Conservation (phyloP, 2,113 vertebrate genomes). For the Ictalurus furcatus region DNA sequence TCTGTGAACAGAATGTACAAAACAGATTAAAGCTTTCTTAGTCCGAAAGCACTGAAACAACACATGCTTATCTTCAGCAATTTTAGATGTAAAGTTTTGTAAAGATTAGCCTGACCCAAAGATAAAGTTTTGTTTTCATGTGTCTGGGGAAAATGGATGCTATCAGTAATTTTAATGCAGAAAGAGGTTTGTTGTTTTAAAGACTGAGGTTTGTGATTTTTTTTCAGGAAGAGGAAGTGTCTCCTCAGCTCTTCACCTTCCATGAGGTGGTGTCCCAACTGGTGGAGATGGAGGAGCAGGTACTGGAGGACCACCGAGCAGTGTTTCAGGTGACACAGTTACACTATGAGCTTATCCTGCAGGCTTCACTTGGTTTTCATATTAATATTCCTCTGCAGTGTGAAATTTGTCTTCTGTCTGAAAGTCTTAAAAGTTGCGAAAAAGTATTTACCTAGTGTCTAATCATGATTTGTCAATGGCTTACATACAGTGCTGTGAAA, state of each 20-base stretch:
- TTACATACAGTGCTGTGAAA: not conserved
- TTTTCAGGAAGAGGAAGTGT: constrained; percentile 95
- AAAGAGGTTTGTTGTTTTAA: not conserved
- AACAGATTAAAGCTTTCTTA: not conserved
- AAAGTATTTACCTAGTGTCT: not conserved
- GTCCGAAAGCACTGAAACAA: not conserved
- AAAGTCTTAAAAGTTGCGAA: not conserved
- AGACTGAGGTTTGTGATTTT: not conserved
- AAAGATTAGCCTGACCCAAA: not conserved
- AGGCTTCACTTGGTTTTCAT: not conserved
- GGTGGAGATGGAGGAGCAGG: constrained; percentile 98
- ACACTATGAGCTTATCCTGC: not conserved
- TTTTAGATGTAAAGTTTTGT: not conserved
- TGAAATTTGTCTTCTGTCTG: not conserved
- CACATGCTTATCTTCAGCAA: not conserved
- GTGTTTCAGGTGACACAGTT: constrained; percentile 86
- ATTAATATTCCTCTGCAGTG: not conserved
- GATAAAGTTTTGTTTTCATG: not conserved
- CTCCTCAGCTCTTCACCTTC: constrained; percentile 94
- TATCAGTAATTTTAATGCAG: not conserved
- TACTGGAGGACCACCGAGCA: constrained; percentile 92
- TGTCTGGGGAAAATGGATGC: not conserved
- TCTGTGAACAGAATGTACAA: constrained; percentile 98
- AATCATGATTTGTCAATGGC: not conserved
- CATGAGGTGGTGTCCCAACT: constrained; percentile 97